Conservation (phyloP, 2,797 vertebrate genomes). For the Salarias fasciatus region DNA sequence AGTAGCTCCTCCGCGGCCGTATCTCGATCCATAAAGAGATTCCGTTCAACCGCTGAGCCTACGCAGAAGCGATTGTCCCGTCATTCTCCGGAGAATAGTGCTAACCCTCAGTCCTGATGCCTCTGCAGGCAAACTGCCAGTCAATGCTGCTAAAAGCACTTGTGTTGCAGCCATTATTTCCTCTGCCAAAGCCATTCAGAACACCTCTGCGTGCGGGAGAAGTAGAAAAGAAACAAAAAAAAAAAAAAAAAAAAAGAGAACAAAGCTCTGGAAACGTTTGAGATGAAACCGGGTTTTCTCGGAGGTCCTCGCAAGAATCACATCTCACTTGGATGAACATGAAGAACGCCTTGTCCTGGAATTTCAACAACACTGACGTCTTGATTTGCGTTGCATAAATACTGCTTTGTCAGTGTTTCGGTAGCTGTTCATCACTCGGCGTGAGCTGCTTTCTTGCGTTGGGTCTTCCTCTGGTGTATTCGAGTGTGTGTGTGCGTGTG, state of each 20-base stretch:
- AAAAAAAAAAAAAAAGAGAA: no score
- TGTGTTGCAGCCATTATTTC: slow-evolving; percentile 43
- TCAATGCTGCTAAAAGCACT: slow-evolving; percentile 43
- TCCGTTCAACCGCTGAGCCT: no score
- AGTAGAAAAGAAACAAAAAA: no score
- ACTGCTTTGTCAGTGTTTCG: slow-evolving; percentile 23
- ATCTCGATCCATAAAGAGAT: no score
- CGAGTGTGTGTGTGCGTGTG: slow-evolving; percentile 25
- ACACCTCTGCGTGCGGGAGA: no score
- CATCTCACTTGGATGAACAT: neutral
- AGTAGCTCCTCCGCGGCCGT: no score
- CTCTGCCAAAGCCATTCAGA: slow-evolving; percentile 50
- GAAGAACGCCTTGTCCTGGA: neutral
- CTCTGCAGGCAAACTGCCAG: no score
- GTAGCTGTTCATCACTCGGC: slow-evolving; percentile 19
- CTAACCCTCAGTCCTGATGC: no score
- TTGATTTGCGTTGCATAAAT: neutral
- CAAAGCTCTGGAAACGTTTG: no score
- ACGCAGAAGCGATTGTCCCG: no score
- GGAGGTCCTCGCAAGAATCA: slow-evolving; percentile 6
- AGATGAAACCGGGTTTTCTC: slow-evolving; percentile 19
- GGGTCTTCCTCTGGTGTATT: slow-evolving; percentile 10
- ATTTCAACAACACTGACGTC: slow-evolving; percentile 1
- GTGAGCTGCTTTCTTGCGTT: no score
- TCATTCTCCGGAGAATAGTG: no score